Evolutionary conservation across 2,113 vertebrate species (phyloP), one percentile per base, ranked within the genome.

Genomic region (Halichoeres trimaculatus): DNA sequence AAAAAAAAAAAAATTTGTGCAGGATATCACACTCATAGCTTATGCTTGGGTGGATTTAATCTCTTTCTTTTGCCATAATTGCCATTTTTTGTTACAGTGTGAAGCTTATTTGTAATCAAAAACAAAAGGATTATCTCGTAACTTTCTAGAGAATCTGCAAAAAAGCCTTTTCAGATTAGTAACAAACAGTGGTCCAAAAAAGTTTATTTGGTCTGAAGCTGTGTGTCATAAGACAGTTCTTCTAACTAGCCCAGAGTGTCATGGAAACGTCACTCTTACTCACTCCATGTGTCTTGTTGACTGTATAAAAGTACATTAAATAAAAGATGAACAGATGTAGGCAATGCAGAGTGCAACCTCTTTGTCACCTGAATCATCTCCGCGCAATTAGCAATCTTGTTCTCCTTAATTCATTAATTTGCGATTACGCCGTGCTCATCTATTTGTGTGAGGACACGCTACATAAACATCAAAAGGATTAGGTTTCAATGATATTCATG

Each of bases 401-500:
- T 74, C 83, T 83, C 40, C 76, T 89, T 91, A 89, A 85, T 89
- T 83, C 68, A 53, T 57, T 87, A 85, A 90, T 87, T 79, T 91
- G 87, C 77, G 85, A 91, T 94, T 89, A 85, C 34, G 54, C 60
- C 54, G 60, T 54, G 73, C 89, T 83, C 83, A 20, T 89, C 84
- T 89, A 73, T 86, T 91, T 87, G 86, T 74, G 76, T 59, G 71
- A 80, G 78, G 89, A 87, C 82, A 85, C 55, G 59, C 84, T 90
- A 90, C 87, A 85, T 87, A 93, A 90, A 92, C 89, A 92, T 90
- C 88, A 86, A 88, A 86, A 89, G 91, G 88, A 93, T 93, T 92
- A 91, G 80, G 76, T 86, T 81, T 79, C 88, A 93, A 93, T 90
- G 88, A 92, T 92, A 94, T 94, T 93, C 88, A 93, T 92, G 85